Base-by-base conservation (phyloP, 2,797 vertebrate genomes). In the Esox lucius region DNA sequence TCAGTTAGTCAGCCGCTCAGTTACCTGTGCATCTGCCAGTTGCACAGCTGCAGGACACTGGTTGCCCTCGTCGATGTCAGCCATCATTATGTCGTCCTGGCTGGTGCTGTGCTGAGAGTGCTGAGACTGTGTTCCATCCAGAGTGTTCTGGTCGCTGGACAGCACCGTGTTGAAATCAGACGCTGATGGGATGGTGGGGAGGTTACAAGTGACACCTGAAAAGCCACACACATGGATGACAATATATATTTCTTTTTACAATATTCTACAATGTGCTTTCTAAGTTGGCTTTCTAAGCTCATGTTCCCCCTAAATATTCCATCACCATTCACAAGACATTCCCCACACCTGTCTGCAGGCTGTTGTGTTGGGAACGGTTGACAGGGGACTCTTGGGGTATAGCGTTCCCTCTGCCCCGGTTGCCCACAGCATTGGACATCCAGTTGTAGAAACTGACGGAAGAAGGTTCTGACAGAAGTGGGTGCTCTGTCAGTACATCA, bases 361-460 rank as follows among this genome's bases (percentile, higher is more conserved):
- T 97, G 83, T 96, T 97, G 90, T 97, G 96, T 62, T 96, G 96
- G 15, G 96, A 93, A 74, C 95, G 97, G 80, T 92, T 94, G 48
- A 94, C 84, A 0, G 95, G 95, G 19, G 96, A 97, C 71, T 99
- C 98, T 82, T 98, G 97, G 2, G n/a, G 53, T 59, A 59, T n/a
- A 22, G 91, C 82, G 0, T 87, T 85, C 1, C 93, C 94, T 1
- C 94, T 94, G 0, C 95, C 93, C 83, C 96, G 93, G 91, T 96
- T 98, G 74, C 97, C 95, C 84, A 99, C 97, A 24, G 97, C 98
- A 59, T 97, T 97, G 75, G 98, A 99, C 98, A 99, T 99, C 98
- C 98, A 99, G 89, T 99, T 99, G 90, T 99, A 99, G 86, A 99
- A 99, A 84, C 97, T 99, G 92, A 98, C 97, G 0, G 97, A 95